A percentile compares a stretch with the other conserved stretches of the same genome.
phyloP scores from a whole-genome alignment of 2,113 vertebrate species.

The Cyrtonyx montezumae region DNA sequence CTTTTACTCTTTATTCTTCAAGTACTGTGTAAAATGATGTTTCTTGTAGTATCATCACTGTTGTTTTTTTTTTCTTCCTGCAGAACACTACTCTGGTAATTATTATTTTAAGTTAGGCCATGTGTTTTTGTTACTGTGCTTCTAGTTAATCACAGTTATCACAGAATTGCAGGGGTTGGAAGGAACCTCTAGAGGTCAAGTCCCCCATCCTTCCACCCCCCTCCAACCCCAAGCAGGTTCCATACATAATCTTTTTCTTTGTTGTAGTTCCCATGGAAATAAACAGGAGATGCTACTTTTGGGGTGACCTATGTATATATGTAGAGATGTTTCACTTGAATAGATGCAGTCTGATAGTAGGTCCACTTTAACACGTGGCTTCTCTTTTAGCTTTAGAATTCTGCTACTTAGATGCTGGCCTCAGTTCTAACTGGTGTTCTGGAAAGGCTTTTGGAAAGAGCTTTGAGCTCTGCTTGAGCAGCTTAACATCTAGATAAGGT shows the following conservation, averaged over 20 bases:
- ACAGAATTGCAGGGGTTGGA: no score
- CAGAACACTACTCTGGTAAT: not conserved
- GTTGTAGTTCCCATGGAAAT: no score
- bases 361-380: not conserved
- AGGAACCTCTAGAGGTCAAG: no score
- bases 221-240: no score
- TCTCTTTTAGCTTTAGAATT: not conserved
- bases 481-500: constrained; percentile 52
- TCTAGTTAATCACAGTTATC: not conserved
- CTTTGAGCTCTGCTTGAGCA: constrained; percentile 46
- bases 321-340: no score
- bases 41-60: not conserved
- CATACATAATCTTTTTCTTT: no score
- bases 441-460: constrained; percentile 26
- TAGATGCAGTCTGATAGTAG: not conserved
- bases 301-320: no score
- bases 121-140: not conserved
- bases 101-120: not conserved
- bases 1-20: not conserved
- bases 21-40: fast-evolving
- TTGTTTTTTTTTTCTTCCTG: not conserved
- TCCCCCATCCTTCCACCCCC: no score
- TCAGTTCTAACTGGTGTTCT: not conserved
- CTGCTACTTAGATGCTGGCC: not conserved
- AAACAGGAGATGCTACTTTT: no score